Percentiles rank a stretch among this genome's conserved stretches.
These are phyloP conservation scores for Pseudorhiza aurosa DNA, from an alignment of 30 jellyfish, hydroid and myxozoan species.

Conservation along the genomic window DNA sequence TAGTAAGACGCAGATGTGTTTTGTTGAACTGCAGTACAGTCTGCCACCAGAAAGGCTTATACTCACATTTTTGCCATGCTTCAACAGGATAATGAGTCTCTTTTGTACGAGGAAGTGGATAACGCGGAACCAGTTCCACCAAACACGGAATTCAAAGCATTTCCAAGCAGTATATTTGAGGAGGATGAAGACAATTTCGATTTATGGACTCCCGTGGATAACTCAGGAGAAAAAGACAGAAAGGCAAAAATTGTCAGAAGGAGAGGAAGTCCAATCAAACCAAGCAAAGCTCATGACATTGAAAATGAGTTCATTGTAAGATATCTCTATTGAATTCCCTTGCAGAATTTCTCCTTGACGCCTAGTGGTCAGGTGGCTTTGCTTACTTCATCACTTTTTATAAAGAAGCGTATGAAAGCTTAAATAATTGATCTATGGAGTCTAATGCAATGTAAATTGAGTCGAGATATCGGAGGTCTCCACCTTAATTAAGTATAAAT, in stretches of 20 bases:
- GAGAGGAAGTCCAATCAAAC: slow-evolving; percentile 6
- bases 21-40: too few relatives aligned
- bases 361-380: too few relatives aligned
- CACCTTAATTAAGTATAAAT: too few relatives aligned
- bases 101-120: slow-evolving; percentile 28
- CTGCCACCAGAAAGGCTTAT: too few relatives aligned
- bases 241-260: slow-evolving; percentile 18
- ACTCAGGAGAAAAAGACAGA: slow-evolving; percentile 1
- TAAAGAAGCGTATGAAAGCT: too few relatives aligned
- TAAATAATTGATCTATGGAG: too few relatives aligned
- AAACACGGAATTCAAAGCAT: neutral
- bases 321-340: too few relatives aligned
- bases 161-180: slow-evolving; percentile 11
- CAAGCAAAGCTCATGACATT: slow-evolving; percentile 25
- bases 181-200: slow-evolving; percentile 30
- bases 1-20: too few relatives aligned
- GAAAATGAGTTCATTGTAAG: slow-evolving; percentile 44
- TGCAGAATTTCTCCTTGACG: too few relatives aligned
- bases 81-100: neutral
- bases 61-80: neutral
- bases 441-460: too few relatives aligned
- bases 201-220: slow-evolving; percentile 8
- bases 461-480: too few relatives aligned
- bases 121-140: slow-evolving; percentile 16
- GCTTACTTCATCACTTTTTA: too few relatives aligned